Base-by-base conservation (phyloP, 2,797 vertebrate genomes). In the Sylvilagus floridanus region DNA sequence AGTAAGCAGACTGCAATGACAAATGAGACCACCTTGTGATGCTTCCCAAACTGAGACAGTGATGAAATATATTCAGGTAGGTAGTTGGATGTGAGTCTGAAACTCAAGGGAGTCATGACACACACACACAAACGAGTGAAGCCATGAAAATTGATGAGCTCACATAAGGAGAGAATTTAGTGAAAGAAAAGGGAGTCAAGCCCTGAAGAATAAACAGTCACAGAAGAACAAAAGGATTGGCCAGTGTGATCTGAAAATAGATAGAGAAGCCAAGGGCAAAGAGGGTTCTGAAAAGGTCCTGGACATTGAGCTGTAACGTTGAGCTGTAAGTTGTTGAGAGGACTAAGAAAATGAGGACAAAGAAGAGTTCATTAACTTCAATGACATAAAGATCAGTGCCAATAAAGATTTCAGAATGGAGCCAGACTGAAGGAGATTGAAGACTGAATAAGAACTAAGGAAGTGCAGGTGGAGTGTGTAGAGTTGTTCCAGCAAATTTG, bases 121-220 rank as follows among this genome's bases (percentile, higher is more conserved):
- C 21, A 78, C 73, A n/a, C 54, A 57, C 54, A 93, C 78, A 83
- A 95, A 91, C 85, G 68, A 85, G 32, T 63, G 95, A 84, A 84
- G 17, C 19, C 62, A n/a, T 93, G 30, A 62, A 93, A 86, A 93
- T 86, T 28, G 24, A 66, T 93, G 77, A 90, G 57, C 81, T 77
- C 84, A 89, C 24, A 32, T 7, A n/a, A 91, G 52, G 37, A 94
- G 24, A 86, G 7, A 76, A 19, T 69, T 79, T 76, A 71, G 73
- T 28, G 42, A 84, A 63, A 88, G 22, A 75, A 91, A 85, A 42
- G 30, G 9, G 54, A 72, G 62, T 13, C 37, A 83, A 32, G 37
- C 63, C 54, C 66, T 76, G 6, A 94, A 96, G 63, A 91, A 91
- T 32, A 94, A 57, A 75, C 1, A 14, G 71, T 37, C 24, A 88